Evolutionary conservation across 2,888 invertebrate species (phyloP), one percentile per base, ranked within the genome.

Genomic region (Hipparchia semele): DNA sequence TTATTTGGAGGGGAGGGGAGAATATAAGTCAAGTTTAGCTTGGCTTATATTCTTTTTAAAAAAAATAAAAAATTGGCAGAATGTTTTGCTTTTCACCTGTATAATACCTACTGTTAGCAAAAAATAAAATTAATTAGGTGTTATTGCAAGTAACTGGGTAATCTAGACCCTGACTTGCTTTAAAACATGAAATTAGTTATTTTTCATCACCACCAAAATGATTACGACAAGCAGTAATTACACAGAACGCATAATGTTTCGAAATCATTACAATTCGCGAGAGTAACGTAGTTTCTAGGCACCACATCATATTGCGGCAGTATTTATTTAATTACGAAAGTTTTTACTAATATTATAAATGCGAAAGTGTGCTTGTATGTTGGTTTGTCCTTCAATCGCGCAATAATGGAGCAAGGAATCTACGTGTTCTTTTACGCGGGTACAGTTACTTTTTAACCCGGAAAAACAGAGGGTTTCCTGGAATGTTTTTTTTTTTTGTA

Each of bases 131-230:
- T 56, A 56, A 56, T 56, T 56, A 56, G n/a, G n/a, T n/a, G n/a
- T 5, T 39, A 39, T 39, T 5, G 39, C 12, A 54, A n/a, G 12
- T 13, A 23, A 58, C 54, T 56, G 12, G 53, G 10, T 39, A 61
- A 61, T 61, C 39, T 61, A 45, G 45, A 61, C 61, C 45, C 23
- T 45, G 61, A 61, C 45, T 61, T 61, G 61, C 45, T 45, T 61
- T 45, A 3, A 3, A 6, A 61, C 61, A 61, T 45, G 61, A 45
- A 45, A 61, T n/a, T 61, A 61, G 39, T 13, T 49, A 9, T 49
- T 23, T 62, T 49, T 49, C 64, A 62, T 13, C 49, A 13, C 46
- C 49, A 64, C 9, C 49, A 49, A 49, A 49, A 13, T 58, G 10
- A 8, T 64, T 49, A n/a, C 64, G 49, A 49, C 64, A 64, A 49